Evolutionary conservation across 2,888 invertebrate genomes (phyloP), one percentile per base, ranked within the genome.

Genomic region (Caradrina kadenii): DNA sequence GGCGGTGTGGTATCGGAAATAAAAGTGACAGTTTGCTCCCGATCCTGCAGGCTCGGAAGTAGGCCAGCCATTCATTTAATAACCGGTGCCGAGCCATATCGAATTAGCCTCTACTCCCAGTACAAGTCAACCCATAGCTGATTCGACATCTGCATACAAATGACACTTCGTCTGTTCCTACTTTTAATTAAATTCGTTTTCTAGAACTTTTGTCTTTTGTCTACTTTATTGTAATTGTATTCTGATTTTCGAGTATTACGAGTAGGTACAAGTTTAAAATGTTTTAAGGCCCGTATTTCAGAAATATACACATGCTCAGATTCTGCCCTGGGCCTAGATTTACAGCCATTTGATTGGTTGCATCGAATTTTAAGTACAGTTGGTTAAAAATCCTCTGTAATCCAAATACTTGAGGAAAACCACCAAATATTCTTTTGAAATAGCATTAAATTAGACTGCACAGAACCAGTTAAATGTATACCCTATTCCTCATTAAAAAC

Each of bases 21-120:
- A 74, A 80, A 83, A 82, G 80, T 82, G 87, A 83, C 82, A 85
- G 48, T 76, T 76, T 79, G 76, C 80, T 75, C 77, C 77, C 81
- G 76, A 86, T 83, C 76, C 80, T 69, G 78, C 63, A 67, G 73
- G 74, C 76, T 69, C 69, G 68, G 79, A 82, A 76, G 75, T 80
- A 81, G 80, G 80, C 76, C 84, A 81, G 70, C 63, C 82, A 77
- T 79, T 80, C 75, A 79, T 81, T 85, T 81, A 87, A 81, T 79
- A 79, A 82, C 76, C 72, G 69, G 62, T 76, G 79, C 76, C 77
- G 76, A 67, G 69, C 71, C 65, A 69, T 66, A 72, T 73, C 65
- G 65, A 80, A 81, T 84, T 78, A 84, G 72, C 67, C 65, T 75
- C 65, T 61, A 72, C 39, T 55, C 48, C 15, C 45, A 52, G 52